A percentile compares a stretch with the other conserved stretches of the same genome.
These are phyloP conservation scores for Grammomys surdaster DNA, from an alignment of 2,113 vertebrate genomes.

Conservation along the genomic window DNA sequence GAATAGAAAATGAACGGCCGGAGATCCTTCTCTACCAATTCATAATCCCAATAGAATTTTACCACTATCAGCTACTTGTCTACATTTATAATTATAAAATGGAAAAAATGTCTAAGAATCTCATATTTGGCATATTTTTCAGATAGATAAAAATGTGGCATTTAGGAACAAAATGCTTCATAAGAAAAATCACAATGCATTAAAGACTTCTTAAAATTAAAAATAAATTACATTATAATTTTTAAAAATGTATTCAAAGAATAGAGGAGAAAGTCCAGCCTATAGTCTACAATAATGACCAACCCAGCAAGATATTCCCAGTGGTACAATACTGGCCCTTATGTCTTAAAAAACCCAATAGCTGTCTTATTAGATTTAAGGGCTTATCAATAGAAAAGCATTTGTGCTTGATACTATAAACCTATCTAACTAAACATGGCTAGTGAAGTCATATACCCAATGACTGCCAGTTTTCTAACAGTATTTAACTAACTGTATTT, in stretches of 20 bases:
- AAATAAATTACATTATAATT: neutral
- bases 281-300: neutral
- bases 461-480: neutral
- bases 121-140: neutral
- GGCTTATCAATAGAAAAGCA: neutral
- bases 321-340: neutral
- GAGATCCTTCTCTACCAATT: neutral
- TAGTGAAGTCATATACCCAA: neutral
- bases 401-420: neutral
- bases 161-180: neutral
- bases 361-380: neutral
- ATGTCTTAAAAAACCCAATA: neutral
- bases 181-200: slow-evolving; percentile 48
- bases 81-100: slow-evolving; percentile 53
- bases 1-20: slow-evolving; percentile 60
- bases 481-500: neutral
- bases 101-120: neutral
- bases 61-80: neutral
- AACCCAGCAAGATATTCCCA: neutral
- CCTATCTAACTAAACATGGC: neutral
- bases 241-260: neutral
- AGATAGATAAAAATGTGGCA: neutral
- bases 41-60: slow-evolving; percentile 33
- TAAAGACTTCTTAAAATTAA: neutral
- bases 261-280: neutral